Evolutionary conservation across 2,888 invertebrate species (phyloP).

Genomic region (Macrosiphum euphorbiae): DNA sequence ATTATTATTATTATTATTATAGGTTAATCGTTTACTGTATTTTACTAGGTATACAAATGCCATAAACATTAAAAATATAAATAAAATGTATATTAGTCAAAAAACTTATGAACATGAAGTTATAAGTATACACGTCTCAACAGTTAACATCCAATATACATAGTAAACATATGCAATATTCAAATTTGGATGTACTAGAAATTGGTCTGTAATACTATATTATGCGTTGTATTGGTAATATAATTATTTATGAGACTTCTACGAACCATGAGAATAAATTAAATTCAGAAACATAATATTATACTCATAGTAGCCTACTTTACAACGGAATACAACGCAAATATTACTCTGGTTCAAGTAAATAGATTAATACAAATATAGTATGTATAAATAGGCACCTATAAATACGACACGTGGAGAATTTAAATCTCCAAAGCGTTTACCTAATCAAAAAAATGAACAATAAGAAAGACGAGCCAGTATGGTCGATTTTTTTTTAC

Average conservation of each 20-base stretch:
- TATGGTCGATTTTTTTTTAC: not conserved
- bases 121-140: not conserved
- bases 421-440: not conserved
- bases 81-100: too few relatives aligned
- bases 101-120: not conserved
- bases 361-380: not conserved
- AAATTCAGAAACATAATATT: not conserved
- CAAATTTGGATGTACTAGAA: not conserved
- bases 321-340: not conserved
- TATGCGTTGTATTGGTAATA: too few relatives aligned
- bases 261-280: not conserved
- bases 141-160: not conserved
- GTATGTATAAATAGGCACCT: not conserved
- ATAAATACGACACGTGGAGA: not conserved
- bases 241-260: not conserved
- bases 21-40: too few relatives aligned
- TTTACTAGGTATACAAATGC: too few relatives aligned
- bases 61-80: too few relatives aligned
- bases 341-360: not conserved
- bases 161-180: not conserved
- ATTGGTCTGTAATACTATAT: not conserved
- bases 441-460: not conserved
- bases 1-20: not conserved
- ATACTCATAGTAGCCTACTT: not conserved
- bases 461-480: not conserved